Base-by-base conservation (phyloP, 2,888 invertebrate species). In the Caenorhabditis japonica region DNA sequence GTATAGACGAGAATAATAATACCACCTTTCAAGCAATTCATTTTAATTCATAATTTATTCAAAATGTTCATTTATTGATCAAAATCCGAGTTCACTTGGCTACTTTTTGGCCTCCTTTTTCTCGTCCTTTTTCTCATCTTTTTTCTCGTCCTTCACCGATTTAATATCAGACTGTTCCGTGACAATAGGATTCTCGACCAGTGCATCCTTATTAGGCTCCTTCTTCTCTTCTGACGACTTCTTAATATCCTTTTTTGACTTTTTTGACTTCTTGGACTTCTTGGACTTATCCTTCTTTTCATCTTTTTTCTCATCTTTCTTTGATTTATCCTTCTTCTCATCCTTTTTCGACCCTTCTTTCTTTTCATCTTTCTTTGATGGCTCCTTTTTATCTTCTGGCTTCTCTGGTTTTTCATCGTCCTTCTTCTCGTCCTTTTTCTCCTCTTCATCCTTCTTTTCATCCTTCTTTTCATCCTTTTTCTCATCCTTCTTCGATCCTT, bases 131-230 rank as follows among this genome's bases (percentile, higher is more conserved):
- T n/a, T n/a, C n/a, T n/a, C n/a, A n/a, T n/a, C n/a, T n/a, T n/a
- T n/a, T n/a, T n/a, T n/a, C n/a, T n/a, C n/a, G n/a, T n/a, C n/a
- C n/a, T n/a, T n/a, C n/a, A n/a, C n/a, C n/a, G n/a, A n/a, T n/a
- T n/a, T n/a, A n/a, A n/a, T 33, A 44, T 56, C 56, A 34, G 56
- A 56, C 17, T 36, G 43, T 15, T 62, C 62, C 1, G 62, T 62
- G n/a, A 62, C 36, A 15, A 62, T 62, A 15, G 62, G 62, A 38
- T 62, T 62, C 21, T 62, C 62, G 36, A 62, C 62, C 30, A 62
- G 21, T 7, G 43, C 62, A 34, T 64, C 55, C 23, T 30, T 55
- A 19, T 46, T 55, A 13, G 21, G 19, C 1, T 49, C 51, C 13
- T 43, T 41, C 23, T 46, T 38, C 17, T 15, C 17, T n/a, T 39